Base-by-base conservation (phyloP, 2,113 vertebrate species). In the Dipodomys stephensi region DNA sequence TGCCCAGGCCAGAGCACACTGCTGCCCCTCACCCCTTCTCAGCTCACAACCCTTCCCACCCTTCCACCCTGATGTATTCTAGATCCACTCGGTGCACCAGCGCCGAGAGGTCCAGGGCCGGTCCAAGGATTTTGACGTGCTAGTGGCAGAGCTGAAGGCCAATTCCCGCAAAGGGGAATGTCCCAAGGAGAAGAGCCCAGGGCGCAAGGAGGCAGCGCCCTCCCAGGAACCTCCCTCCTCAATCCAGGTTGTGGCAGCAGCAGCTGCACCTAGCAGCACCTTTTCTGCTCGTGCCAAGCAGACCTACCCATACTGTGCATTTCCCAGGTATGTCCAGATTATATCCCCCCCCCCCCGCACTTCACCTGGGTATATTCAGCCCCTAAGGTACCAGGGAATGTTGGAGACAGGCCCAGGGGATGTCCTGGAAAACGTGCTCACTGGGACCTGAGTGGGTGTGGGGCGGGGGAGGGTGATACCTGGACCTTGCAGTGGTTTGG, bases 1-100 rank as follows among this genome's bases (percentile, higher is more conserved):
- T 86, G 83, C 81, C 80, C 53, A 88, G 80, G 88, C 68, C 80
- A 81, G 28, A 84, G 74, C 82, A 85, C 60, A 74, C 32, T 0
- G 15, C 77, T 68, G 25, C 30, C 83, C 67, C 64, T 73, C 49
- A 35, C 68, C 28, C 71, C 49, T 94, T 83, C 90, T 92, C 92
- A 85, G 93, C 83, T 88, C 92, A 90, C 77, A 87, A 23, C 22
- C 30, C 39, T 79, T 46, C 67, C 44, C 25, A 22, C 49, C 60
- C 71, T 83, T 84, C 87, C 44, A 30, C 71, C 64, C 65, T 81
- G 57, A 84, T 96, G 20, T 77, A 13, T 91, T 95, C 39, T 97
- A 99, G 99, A 99, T 99, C 94, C 99, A 99, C 98, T 99, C 99
- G 0, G 98, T 99, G 87, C 99, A 99, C 96, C 99, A 99, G 97